Evolutionary conservation across 2,113 vertebrate genomes (phyloP).

Genomic region (Regulus satrapa): DNA sequence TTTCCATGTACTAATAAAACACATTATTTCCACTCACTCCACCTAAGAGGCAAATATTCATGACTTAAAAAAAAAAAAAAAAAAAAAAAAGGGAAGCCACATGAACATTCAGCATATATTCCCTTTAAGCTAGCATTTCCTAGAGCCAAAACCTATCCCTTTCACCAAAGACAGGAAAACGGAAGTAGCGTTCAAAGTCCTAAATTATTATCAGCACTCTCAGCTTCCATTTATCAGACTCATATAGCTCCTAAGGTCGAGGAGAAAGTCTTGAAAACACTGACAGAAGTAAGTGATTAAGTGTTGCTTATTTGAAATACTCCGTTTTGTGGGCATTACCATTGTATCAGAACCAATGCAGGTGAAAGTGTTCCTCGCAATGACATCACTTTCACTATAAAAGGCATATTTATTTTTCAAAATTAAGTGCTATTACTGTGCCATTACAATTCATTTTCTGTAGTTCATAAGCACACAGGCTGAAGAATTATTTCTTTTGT

Average conservation of each 20-base stretch:
- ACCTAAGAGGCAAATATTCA: background rate
- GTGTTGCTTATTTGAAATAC: background rate
- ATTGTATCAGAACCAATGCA: background rate
- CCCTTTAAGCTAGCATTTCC: background rate
- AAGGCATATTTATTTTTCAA: background rate
- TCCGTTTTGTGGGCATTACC: background rate
- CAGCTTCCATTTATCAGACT: background rate
- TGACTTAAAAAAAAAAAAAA: too few species aligned
- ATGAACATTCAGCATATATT: background rate
- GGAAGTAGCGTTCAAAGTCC: background rate
- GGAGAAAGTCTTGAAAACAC: background rate
- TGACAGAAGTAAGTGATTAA: background rate
- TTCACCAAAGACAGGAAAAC: background rate
- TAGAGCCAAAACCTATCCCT: background rate
- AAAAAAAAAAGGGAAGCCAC: too few species aligned
- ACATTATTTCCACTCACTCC: background rate
- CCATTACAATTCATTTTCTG: background rate
- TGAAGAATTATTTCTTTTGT: background rate
- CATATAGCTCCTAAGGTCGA: accelerated
- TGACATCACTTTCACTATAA: background rate
- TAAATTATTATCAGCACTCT: background rate
- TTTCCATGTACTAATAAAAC: background rate
- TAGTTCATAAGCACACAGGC: background rate
- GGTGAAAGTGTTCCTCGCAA: background rate
- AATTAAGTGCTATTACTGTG: background rate